Conservation (phyloP, 2,797 vertebrate genomes). For the Oreonectes daqikongensis region DNA sequence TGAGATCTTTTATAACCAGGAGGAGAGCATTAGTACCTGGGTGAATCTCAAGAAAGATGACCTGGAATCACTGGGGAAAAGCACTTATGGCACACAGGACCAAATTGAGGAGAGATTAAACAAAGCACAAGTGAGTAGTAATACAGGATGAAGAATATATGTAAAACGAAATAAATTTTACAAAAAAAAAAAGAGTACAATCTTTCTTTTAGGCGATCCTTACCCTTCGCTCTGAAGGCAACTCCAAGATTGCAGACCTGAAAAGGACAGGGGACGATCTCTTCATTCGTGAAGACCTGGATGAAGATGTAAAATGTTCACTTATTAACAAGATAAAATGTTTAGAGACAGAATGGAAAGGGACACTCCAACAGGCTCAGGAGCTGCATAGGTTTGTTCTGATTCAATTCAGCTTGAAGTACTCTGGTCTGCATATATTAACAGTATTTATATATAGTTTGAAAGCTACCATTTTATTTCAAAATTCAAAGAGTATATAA, state of each 20-base stretch:
- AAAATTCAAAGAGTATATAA: no score
- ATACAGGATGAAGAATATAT: background rate
- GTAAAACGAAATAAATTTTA: no score
- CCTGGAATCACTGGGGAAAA: constrained; percentile 64
- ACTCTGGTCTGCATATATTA: no score
- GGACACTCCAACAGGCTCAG: constrained; percentile 26
- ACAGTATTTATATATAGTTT: no score
- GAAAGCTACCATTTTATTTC: no score
- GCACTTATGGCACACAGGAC: constrained; percentile 58
- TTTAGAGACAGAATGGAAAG: constrained; percentile 51
- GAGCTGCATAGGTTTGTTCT: constrained; percentile 51
- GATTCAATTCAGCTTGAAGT: background rate
- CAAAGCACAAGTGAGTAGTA: constrained; percentile 77
- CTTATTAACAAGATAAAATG: constrained; percentile 39
- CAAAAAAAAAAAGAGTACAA: background rate
- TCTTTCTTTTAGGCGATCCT: constrained; percentile 70
- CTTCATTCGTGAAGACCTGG: constrained; percentile 47
- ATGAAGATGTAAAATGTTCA: constrained; percentile 39
- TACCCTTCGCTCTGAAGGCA: constrained; percentile 67
- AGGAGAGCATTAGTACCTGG: constrained; percentile 73
- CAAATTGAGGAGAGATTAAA: constrained; percentile 70
- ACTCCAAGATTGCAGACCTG: constrained; percentile 68
- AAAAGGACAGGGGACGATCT: constrained; percentile 48
- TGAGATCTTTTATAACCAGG: constrained; percentile 68
- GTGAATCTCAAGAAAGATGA: constrained; percentile 73